Conservation (phyloP, 1,140 invertebrate species). For the Atta cephalotes region DNA sequence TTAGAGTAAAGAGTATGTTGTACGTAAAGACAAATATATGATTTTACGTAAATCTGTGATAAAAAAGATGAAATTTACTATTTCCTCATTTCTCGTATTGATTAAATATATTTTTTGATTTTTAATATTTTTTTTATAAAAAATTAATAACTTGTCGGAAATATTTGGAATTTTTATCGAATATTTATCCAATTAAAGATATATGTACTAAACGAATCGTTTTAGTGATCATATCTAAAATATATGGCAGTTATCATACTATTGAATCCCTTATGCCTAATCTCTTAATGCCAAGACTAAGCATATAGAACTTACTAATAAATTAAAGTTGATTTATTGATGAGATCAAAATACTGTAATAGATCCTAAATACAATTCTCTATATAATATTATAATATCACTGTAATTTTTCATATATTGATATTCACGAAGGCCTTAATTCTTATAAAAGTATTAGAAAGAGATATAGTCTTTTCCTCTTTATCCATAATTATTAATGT, state of each 20-base stretch:
- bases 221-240: neutral
- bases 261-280: neutral
- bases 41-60: neutral
- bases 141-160: neutral
- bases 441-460: neutral
- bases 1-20: neutral
- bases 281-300: neutral
- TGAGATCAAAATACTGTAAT: neutral
- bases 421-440: neutral
- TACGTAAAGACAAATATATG: neutral
- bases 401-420: neutral
- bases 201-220: neutral
- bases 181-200: neutral
- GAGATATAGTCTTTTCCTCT: no score
- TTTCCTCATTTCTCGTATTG: neutral
- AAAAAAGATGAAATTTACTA: conserved; percentile 5
- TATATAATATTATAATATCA: neutral
- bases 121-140: neutral
- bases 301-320: conserved; percentile 21
- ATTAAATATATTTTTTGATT: neutral
- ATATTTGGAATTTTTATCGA: neutral
- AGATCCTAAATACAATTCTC: neutral
- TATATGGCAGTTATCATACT: neutral
- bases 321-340: conserved; percentile 39
- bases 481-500: no score